Conservation (phyloP, 53 echinoderm and acorn worm species). For the Paracentrotus lividus region DNA sequence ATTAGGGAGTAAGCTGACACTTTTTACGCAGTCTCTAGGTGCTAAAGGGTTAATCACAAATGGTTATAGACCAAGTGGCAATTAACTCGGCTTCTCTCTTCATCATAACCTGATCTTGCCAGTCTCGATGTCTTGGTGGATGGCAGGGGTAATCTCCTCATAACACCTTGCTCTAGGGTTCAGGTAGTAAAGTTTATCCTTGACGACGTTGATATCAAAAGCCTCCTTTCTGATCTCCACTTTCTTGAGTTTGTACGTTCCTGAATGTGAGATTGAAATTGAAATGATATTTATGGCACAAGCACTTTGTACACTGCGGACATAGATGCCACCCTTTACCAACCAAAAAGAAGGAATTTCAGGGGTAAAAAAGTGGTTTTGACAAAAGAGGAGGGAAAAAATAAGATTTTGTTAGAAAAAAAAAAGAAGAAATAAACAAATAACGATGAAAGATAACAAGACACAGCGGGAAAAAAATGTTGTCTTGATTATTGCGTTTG, state of each 20-base stretch:
- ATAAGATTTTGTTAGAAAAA: background rate
- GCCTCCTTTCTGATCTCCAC: conserved; percentile 84
- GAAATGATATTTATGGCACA: background rate
- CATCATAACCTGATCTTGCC: conserved; percentile 86
- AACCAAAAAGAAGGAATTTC: too few relatives aligned
- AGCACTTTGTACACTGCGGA: background rate
- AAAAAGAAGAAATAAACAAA: background rate
- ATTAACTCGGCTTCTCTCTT: too few relatives aligned
- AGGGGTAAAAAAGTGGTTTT: too few relatives aligned
- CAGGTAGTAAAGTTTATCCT: conserved; percentile 82
- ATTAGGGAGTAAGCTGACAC: too few relatives aligned
- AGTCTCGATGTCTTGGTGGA: conserved; percentile 77
- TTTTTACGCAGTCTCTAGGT: too few relatives aligned
- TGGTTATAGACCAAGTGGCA: too few relatives aligned
- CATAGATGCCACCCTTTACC: too few relatives aligned
- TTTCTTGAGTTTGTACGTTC: conserved; percentile 94
- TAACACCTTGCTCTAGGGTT: conserved; percentile 77
- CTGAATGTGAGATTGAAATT: conserved; percentile 16
- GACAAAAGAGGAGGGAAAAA: background rate
- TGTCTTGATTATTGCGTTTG: too few relatives aligned
- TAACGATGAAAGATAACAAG: background rate
- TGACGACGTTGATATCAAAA: conserved; percentile 76
- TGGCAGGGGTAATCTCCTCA: conserved; percentile 74
- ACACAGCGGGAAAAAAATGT: too few relatives aligned
- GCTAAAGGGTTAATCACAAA: too few relatives aligned